Evolutionary conservation across 2,113 vertebrate species (phyloP), one percentile per base, ranked within the genome.

Genomic region (Pungitius pungitius): DNA sequence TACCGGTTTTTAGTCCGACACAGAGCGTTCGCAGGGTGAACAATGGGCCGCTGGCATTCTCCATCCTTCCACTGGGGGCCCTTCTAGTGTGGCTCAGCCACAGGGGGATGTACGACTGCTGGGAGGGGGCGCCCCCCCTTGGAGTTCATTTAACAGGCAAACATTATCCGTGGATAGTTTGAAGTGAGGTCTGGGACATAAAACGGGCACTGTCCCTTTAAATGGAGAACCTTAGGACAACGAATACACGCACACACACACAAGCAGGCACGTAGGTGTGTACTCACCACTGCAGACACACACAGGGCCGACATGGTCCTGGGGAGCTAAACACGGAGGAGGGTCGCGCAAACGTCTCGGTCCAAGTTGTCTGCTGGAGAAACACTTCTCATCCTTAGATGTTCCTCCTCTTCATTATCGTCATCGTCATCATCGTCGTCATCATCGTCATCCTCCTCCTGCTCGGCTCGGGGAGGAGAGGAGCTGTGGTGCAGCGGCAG

Each of bases 151-250:
- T 3, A 26, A 3, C 40, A 52, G 30, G 43, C 30, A 42, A 63
- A 80, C n/a, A n/a, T n/a, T 5, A 30, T 30, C 33, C 7, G 5
- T 35, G 33, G 33, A 35, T 7, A 35, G 5, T 35, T 8, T 35
- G 33, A 35, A 35, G 33, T 35, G 33, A 35, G n/a, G 8, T 64
- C 59, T 9, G 24, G 12, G 7, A 45, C 3, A 51, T 30, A 88
- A 91, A 88, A 91, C 62, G 85, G 70, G 65, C 74, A 69, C 91
- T 91, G 93, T 66, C 75, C 85, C 92, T 93, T 93, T 94, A 93
- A 92, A 78, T 74, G 57, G 40, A 80, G 82, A 78, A 87, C 85
- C 82, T 82, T 69, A 77, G 51, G 71, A 80, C 82, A 80, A 77
- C 79, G 27, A 60, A 51, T 5, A 11, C n/a, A 8, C n/a, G 75